Conservation (phyloP, 92 coral and sea anemone genomes). For the Epizoanthus illoricatus region DNA sequence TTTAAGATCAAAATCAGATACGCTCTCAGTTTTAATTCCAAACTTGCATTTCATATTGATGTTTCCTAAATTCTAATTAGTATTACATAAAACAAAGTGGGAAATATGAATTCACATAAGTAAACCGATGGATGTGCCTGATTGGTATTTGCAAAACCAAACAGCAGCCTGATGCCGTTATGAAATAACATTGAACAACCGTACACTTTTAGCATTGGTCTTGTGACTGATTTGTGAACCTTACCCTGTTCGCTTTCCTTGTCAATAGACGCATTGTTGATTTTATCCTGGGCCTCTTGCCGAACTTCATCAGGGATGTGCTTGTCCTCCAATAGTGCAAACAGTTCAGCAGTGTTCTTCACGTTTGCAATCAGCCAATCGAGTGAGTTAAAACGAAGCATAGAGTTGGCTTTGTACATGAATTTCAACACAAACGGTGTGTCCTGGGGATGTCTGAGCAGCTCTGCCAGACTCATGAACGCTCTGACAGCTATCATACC, state of each 20-base stretch:
- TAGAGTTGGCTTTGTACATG: conserved; percentile 88
- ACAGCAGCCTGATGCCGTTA: neutral
- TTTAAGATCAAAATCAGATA: conserved; percentile 1
- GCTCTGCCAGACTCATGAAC: conserved; percentile 90
- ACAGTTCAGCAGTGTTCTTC: conserved; percentile 75
- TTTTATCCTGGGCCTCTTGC: conserved; percentile 88
- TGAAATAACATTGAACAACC: neutral
- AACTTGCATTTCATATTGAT: conserved; percentile 8
- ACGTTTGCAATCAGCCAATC: conserved; percentile 97
- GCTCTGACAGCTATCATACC: conserved; percentile 93
- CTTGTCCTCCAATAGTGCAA: conserved; percentile 76
- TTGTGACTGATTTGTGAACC: neutral
- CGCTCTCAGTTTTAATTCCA: neutral
- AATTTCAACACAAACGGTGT: conserved; percentile 89
- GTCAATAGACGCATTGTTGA: conserved; percentile 62
- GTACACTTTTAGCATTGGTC: neutral
- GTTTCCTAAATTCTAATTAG: neutral
- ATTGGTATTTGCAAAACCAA: neutral
- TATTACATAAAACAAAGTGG: neutral
- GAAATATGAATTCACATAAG: neutral
- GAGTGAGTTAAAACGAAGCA: conserved; percentile 89
- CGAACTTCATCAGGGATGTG: conserved; percentile 90
- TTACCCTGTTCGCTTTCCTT: conserved; percentile 34
- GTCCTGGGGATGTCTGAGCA: conserved; percentile 89
- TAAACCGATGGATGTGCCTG: neutral